Percentiles rank a stretch among this genome's conserved stretches.
Conservation (phyloP, 1,140 invertebrate genomes). For the Chironomus striatipennis region DNA sequence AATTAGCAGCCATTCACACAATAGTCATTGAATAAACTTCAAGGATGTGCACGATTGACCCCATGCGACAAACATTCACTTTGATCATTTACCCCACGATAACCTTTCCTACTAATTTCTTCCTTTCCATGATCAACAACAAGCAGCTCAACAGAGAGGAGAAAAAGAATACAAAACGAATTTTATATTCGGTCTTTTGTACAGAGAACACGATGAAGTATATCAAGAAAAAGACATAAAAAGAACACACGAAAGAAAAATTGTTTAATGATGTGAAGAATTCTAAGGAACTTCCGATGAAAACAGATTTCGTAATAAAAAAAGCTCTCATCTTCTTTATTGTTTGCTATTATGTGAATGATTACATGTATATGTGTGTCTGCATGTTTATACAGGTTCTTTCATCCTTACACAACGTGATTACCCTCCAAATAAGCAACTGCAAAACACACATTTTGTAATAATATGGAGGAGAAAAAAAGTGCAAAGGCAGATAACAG, state of each 20-base stretch:
- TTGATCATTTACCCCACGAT: too few relatives aligned
- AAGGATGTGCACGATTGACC: background rate
- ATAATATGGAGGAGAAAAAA: too few relatives aligned
- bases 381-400: background rate
- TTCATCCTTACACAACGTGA: background rate
- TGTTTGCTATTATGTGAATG: background rate
- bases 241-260: too few relatives aligned
- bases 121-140: background rate
- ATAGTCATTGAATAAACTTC: background rate
- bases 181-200: too few relatives aligned
- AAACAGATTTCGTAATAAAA: background rate
- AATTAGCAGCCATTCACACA: background rate
- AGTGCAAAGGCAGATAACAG: background rate
- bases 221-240: too few relatives aligned
- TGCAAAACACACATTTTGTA: background rate
- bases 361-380: background rate
- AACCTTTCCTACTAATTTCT: background rate
- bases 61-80: too few relatives aligned
- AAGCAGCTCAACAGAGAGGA: background rate
- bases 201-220: too few relatives aligned
- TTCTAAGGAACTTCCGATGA: constrained; percentile 6
- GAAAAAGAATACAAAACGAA: background rate
- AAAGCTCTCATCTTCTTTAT: background rate
- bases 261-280: background rate
- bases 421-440: background rate